Percentiles rank a stretch among this genome's conserved stretches.
phyloP scores from a whole-genome alignment of 2,888 invertebrate genomes.

The Rhimphoctona megacephalus region DNA sequence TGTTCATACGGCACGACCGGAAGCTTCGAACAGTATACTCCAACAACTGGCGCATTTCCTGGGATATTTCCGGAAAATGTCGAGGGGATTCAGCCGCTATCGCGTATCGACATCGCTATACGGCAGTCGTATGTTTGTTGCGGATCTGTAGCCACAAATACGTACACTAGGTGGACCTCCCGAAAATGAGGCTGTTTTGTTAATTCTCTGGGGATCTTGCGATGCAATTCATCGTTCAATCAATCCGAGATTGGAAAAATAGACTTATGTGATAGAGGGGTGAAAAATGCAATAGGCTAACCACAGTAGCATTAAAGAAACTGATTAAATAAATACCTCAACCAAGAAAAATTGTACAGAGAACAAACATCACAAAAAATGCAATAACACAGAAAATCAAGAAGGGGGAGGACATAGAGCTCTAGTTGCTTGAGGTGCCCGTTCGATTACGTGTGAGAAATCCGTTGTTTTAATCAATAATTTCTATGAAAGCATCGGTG shows the following conservation, averaged over 20 bases:
- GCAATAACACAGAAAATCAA: not conserved
- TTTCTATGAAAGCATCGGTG: conserved; percentile 61
- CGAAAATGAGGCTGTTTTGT: conserved; percentile 47
- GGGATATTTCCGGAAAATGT: conserved; percentile 64
- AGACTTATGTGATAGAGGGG: not conserved
- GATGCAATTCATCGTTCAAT: conserved; percentile 42
- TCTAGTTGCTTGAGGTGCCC: conserved; percentile 9
- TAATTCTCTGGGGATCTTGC: conserved; percentile 36
- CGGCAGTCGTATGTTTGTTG: conserved; percentile 12
- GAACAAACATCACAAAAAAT: not conserved
- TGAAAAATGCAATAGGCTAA: not conserved
- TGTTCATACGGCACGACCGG: conserved; percentile 44
- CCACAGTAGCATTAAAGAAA: not conserved
- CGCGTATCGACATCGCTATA: conserved; percentile 59
- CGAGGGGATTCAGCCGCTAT: conserved; percentile 64
- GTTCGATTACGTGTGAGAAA: conserved; percentile 45
- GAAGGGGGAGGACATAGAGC: not conserved
- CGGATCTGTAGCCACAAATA: not conserved
- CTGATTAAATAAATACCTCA: not conserved
- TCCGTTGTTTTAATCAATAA: conserved; percentile 72
- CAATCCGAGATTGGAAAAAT: conserved; percentile 12
- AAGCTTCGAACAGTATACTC: conserved; percentile 32
- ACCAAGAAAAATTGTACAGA: not conserved
- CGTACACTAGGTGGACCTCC: not conserved
- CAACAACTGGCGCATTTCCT: conserved; percentile 63